Base-by-base conservation (phyloP, 2,888 invertebrate genomes). In the Choristoneura rosaceana region DNA sequence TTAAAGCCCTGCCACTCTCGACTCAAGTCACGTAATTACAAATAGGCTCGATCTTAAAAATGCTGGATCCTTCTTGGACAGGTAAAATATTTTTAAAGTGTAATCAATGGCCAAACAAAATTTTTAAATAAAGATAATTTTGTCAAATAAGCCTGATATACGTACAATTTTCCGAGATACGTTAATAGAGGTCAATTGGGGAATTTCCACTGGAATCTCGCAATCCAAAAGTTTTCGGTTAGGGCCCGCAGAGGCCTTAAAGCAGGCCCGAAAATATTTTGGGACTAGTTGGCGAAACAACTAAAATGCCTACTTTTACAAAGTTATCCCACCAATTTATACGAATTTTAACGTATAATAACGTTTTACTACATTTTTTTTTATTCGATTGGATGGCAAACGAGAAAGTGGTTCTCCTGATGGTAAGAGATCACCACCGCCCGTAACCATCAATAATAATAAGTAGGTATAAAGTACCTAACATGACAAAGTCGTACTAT, bases 251-350 rank as follows among this genome's bases (percentile, higher is more conserved):
- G 62, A 68, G 71, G 34, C 58, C 38, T 66, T 66, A 61, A 60
- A 69, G 38, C 41, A 52, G 47, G 14, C 58, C 58, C 52, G 52
- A 43, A 69, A 73, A 60, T 73, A 73, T 73, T 69, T 73, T 17
- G 69, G 69, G 45, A 64, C 64, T 64, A 64, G 63, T 64, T 64
- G 15, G 34, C 25, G 33, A 52, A 55, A 55, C 55, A 38, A 52
- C 63, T 52, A 33, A 73, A 73, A 69, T 68, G 63, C 67, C 55
- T 68, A 55, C 50, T 34, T 71, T 52, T 33, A 52, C 34, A 59
- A 63, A 68, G 58, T 68, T 73, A 68, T 63, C 50, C 17, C n/a
- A 64, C 64, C 68, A 68, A 64, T 68, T 68, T 55, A 71, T 67
- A 34, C 55, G 52, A 55, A 71, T 55, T 67, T 45, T 34, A 38